Base-by-base conservation (phyloP, 2,113 vertebrate species). In the Tenrec ecaudatus region DNA sequence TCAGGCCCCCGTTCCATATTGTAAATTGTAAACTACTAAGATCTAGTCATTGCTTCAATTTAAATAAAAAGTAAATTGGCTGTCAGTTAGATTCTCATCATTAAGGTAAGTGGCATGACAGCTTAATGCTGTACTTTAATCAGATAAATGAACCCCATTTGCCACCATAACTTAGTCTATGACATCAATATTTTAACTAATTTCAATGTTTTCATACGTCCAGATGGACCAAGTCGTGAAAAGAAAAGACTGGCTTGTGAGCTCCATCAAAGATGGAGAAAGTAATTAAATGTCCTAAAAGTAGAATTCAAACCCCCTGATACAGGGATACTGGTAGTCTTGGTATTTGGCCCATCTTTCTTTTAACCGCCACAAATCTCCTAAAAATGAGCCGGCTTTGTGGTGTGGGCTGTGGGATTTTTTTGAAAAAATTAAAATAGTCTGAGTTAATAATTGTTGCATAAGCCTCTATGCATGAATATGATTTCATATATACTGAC, bases 41-140 rank as follows among this genome's bases (percentile, higher is more conserved):
- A 88, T 90, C 25, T 89, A 71, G 29, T 88, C 57, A 85, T 92
- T 94, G 6, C 19, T 89, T 92, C 82, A 84, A 91, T 90, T 85
- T 91, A 89, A 96, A 84, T 89, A 92, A 92, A 86, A 75, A 43
- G 8, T 53, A 91, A 92, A 82, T 80, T 91, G 57, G 62, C 31
- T 76, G 19, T 93, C 33, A 88, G 40, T 85, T 94, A 86, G 79
- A 89, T 94, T 89, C 47, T 90, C 29, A 93, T 92, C 82, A 90
- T 66, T 94, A 86, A 93, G 36, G 82, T 82, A 86, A 94, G 36
- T 79, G 90, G 76, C 15, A 11, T 84, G 92, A 76, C 2, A 23
- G 9, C 25, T 82, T 93, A 86, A 80, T 92, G 73, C 8, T 78
- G 10, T 86, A 86, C 64, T 89, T 95, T 12, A 95, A 23, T 17